phyloP scores from a whole-genome alignment of 1,140 invertebrate genomes.

The Chelonus insularis region DNA sequence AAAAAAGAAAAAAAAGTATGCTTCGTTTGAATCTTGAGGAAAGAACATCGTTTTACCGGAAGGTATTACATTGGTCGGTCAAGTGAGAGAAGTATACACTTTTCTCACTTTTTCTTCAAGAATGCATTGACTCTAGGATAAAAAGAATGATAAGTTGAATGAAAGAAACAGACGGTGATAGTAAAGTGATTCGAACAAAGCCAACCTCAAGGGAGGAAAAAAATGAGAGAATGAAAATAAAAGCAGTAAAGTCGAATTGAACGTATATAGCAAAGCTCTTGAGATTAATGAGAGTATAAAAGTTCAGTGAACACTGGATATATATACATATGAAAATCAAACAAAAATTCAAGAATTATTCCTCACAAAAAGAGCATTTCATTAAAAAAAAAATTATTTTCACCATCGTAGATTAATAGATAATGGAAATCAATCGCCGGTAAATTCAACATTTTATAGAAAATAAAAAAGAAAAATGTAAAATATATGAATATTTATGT shows the following conservation, averaged over 20 bases:
- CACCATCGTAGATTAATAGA: too few species aligned
- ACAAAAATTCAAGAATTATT: too few species aligned
- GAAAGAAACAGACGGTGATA: conserved; percentile 1
- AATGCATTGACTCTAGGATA: not conserved
- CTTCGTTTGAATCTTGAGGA: too few species aligned
- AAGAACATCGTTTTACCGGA: too few species aligned
- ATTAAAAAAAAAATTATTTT: too few species aligned
- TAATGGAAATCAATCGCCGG: too few species aligned
- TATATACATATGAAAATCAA: conserved; percentile 8
- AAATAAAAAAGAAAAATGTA: too few species aligned
- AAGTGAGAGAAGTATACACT: not conserved
- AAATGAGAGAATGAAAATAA: conserved; percentile 1
- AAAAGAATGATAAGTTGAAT: not conserved
- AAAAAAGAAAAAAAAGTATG: too few species aligned
- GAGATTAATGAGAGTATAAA: conserved; percentile 27
- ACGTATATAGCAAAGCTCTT: conserved; percentile 10
- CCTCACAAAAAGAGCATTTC: too few species aligned
- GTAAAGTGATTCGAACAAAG: conserved; percentile 1
- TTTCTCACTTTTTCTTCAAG: not conserved
- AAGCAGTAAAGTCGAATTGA: conserved; percentile 4
- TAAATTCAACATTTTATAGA: too few species aligned
- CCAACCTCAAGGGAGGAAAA: not conserved
- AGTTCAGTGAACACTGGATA: conserved; percentile 9
- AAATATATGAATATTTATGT: too few species aligned
- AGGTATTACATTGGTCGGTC: too few species aligned